Percentiles rank a stretch among this genome's conserved stretches.
phyloP scores from a whole-genome alignment of 2,113 vertebrate species.

The Ptyas mucosa region DNA sequence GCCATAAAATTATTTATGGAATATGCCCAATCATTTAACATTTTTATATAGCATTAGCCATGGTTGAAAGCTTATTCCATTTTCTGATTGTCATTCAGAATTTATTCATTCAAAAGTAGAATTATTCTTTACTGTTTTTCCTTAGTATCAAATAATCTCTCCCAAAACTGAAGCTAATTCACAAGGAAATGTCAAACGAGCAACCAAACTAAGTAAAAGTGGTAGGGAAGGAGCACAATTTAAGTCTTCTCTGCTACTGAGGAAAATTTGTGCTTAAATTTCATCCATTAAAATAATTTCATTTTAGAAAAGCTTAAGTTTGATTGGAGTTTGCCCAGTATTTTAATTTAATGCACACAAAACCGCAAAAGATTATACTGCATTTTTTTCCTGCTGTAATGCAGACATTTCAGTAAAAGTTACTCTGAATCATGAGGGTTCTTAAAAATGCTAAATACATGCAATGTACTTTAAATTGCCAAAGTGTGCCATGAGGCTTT shows the following conservation, averaged over 20 bases:
- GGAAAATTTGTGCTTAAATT: neutral
- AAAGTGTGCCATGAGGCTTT: neutral
- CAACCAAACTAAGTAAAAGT: neutral
- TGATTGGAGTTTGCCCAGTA: neutral
- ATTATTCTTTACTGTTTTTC: constrained; percentile 29
- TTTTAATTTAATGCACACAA: constrained; percentile 20
- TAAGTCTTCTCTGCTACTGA: neutral
- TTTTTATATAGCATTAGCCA: constrained; percentile 27
- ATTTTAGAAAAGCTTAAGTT: neutral
- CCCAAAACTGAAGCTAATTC: constrained; percentile 44
- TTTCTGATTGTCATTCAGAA: constrained; percentile 37
- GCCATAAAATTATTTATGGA: neutral
- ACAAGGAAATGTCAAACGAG: neutral
- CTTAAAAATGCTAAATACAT: neutral
- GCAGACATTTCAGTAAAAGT: neutral
- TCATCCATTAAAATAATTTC: neutral
- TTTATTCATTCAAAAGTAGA: constrained; percentile 33
- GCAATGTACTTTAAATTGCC: neutral
- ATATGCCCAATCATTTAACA: neutral
- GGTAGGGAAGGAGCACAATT: neutral
- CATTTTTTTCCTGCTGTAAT: neutral
- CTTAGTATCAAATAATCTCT: constrained; percentile 27
- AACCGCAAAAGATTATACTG: neutral
- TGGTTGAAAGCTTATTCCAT: constrained; percentile 16
- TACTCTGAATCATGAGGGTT: neutral